Percentiles rank a stretch among this genome's conserved stretches.
These are phyloP conservation scores for Drosophila recens DNA, from an alignment of 2,888 invertebrate genomes.

Conservation along the genomic window DNA sequence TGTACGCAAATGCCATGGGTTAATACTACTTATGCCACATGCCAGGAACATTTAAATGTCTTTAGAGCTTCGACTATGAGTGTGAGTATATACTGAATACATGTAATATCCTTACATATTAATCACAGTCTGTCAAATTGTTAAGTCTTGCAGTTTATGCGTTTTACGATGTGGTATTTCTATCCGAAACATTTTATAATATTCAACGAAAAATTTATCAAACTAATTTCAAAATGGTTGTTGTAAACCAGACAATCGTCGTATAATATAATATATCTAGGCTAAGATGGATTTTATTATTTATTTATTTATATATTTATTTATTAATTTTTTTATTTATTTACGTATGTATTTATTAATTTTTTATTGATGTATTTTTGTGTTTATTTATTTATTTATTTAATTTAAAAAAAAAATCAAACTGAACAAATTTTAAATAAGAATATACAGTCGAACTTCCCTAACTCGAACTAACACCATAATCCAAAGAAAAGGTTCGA, in stretches of 20 bases:
- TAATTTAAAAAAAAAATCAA: too few relatives aligned
- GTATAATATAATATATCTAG: too few relatives aligned
- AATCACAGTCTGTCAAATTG: conserved; percentile 5
- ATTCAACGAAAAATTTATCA: neutral
- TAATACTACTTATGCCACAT: neutral
- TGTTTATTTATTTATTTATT: neutral
- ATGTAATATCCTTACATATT: neutral
- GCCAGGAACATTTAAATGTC: conserved; percentile 3
- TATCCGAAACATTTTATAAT: neutral
- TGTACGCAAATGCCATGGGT: conserved; percentile 9
- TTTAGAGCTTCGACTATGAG: neutral
- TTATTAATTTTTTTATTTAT: too few relatives aligned
- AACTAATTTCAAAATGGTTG: neutral
- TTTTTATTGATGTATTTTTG: too few relatives aligned
- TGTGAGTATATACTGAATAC: neutral
- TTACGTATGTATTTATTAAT: too few relatives aligned
- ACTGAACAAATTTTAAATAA: too few relatives aligned
- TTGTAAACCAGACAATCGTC: neutral
- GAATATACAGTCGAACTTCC: too few relatives aligned
- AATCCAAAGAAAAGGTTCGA: too few relatives aligned
- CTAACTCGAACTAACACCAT: too few relatives aligned
- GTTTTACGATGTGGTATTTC: neutral
- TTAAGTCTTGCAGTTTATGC: neutral
- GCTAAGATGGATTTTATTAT: too few relatives aligned
- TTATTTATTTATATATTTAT: too few relatives aligned